phyloP scores from a whole-genome alignment of 2,797 vertebrate species.

The Apogon talboti region DNA sequence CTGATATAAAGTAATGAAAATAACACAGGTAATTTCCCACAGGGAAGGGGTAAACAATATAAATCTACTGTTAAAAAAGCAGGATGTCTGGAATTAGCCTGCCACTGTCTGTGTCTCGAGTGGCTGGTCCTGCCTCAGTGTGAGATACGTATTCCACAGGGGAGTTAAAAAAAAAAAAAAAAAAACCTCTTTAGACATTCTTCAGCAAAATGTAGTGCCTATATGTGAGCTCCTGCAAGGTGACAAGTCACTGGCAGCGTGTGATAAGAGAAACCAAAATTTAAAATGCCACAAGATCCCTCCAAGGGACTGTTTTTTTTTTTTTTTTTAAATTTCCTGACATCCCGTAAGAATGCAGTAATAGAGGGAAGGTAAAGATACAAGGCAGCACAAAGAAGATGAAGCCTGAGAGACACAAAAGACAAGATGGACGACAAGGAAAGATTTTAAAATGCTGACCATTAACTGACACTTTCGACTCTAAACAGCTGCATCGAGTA shows the following conservation, averaged over 20 bases:
- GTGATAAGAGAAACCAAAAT: conserved; percentile 59
- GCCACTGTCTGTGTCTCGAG: conserved; percentile 21
- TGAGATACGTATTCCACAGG: conserved; percentile 36
- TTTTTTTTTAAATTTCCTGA: conserved; percentile 34
- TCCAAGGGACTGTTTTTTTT: conserved; percentile 20
- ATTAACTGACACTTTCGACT: conserved; percentile 25
- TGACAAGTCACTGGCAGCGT: conserved; percentile 57
- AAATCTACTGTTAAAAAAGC: conserved; percentile 11
- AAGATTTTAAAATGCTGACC: conserved; percentile 30
- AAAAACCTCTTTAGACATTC: conserved; percentile 21
- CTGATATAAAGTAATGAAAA: conserved; percentile 21
- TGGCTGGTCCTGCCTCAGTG: conserved; percentile 22
- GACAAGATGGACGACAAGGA: conserved; percentile 16
- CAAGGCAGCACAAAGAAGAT: conserved; percentile 23
- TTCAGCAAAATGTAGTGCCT: conserved; percentile 37
- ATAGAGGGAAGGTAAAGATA: conserved; percentile 33
- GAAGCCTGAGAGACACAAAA: conserved; percentile 20
- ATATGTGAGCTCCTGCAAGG: conserved; percentile 33
- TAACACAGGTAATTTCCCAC: conserved; percentile 26
- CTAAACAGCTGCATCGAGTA: conserved; percentile 29
- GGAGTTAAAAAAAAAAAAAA: conserved; percentile 28
- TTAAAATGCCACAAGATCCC: conserved; percentile 49
- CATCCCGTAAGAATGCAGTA: conserved; percentile 50
- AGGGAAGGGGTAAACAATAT: conserved; percentile 27
- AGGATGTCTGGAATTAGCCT: conserved; percentile 27